Evolutionary conservation across 2,888 invertebrate genomes (phyloP), one percentile per base, ranked within the genome.

Genomic region (Erynnis tages): DNA sequence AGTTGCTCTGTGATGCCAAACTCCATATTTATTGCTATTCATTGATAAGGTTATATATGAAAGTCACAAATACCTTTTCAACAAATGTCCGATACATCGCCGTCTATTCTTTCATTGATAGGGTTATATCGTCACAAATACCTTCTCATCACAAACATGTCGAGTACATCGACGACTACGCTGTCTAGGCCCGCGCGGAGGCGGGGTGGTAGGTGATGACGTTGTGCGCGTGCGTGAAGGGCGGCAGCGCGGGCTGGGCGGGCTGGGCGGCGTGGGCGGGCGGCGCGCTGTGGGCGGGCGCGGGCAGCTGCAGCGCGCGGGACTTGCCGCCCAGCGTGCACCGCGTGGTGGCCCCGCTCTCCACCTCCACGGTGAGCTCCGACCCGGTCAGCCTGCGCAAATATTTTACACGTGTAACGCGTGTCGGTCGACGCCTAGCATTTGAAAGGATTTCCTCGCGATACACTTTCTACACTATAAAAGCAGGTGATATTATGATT

Each of bases 271-370:
- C 44, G 37, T 66, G 38, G 23, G 65, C 5, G 52, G 59, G 43
- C 2, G 21, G 21, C 21, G 21, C 21, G 21, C 21, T 21, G 21
- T 21, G n/a, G n/a, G n/a, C n/a, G 66, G 46, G 21, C 61, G 54
- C 16, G 35, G 79, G 82, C 60, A 88, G 74, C 67, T 88, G 89
- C 54, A 90, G 72, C 54, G 89, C 85, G 60, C 88, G 82, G 10
- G 93, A 89, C 82, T 96, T 97, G 62, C 95, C 95, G 41, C 97
- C 97, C 58, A 98, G 90, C 71, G 94, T 95, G 76, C 97, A 97
- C 61, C 94, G 92, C 54, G 97, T 93, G 1, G 93, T 93, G 55
- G 93, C 93, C 29, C 93, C 93, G 14, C 93, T 93, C 67, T 92
- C 91, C 1, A 96, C 93, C 47, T 93, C 94, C 8, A 96, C 95